Evolutionary conservation across 2,113 vertebrate genomes (phyloP), one percentile per base, ranked within the genome.

Genomic region (Aplodontia rufa): DNA sequence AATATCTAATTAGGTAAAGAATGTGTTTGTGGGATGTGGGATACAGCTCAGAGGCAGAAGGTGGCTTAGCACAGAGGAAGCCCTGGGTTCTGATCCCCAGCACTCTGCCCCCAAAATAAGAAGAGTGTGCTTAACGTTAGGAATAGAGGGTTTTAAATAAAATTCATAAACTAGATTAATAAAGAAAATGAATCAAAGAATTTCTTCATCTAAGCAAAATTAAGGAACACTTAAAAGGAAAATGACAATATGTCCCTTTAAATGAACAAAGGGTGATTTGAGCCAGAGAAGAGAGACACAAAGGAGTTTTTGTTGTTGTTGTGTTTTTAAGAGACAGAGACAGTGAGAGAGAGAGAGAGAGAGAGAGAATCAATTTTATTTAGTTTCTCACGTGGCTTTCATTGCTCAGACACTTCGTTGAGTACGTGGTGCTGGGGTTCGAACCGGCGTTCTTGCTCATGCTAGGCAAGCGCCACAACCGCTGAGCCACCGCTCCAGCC

Each of bases 271-370:
- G 53, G 62, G 42, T 74, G 66, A 60, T 40, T 75, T 45, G 24
- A 76, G 32, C 58, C 47, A 91, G 7, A 68, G 76, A 58, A 80
- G 75, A 62, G 47, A 83, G 40, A 68, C 66, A 91, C 76, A 91
- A 55, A 93, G 55, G 37, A 94, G 93, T 72, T 64, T 91, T 92
- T n/a, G n/a, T n/a, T n/a, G n/a, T n/a, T n/a, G n/a, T n/a, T n/a
- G n/a, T n/a, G n/a, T n/a, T n/a, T n/a, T n/a, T n/a, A n/a, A n/a
- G n/a, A n/a, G n/a, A n/a, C n/a, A n/a, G n/a, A n/a, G n/a, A n/a
- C n/a, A n/a, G n/a, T n/a, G n/a, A n/a, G n/a, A n/a, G n/a, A n/a
- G n/a, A n/a, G n/a, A n/a, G n/a, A n/a, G n/a, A n/a, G n/a, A n/a
- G n/a, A n/a, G n/a, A n/a, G n/a, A n/a, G n/a, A n/a, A n/a, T n/a